Conservation (phyloP, 1,140 invertebrate species). For the Neodiprion fabricii region DNA sequence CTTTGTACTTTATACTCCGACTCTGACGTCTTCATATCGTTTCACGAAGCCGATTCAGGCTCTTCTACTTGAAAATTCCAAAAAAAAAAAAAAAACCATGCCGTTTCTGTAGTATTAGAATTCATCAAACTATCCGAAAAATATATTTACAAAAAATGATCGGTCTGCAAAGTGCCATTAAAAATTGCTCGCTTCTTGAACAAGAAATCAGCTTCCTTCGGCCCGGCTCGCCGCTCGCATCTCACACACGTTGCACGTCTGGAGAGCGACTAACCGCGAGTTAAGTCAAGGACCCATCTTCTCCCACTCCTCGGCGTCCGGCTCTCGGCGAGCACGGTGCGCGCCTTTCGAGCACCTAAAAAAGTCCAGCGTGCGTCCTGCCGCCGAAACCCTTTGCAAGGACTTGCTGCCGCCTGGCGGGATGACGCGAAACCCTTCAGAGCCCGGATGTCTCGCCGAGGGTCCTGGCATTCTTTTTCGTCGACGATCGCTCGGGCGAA, state of each 20-base stretch:
- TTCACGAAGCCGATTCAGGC: background rate
- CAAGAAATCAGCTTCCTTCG: background rate
- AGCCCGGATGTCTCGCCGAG: conserved; percentile 18
- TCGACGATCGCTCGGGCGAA: too few species aligned
- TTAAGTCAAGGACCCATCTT: background rate
- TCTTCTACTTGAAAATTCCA: background rate
- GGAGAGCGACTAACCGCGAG: background rate
- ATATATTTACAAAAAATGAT: too few species aligned
- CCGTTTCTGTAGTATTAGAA: too few species aligned
- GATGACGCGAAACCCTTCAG: conserved; percentile 28
- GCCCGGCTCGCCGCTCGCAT: background rate
- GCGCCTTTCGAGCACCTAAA: background rate
- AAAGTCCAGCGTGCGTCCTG: background rate
- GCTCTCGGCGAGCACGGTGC: background rate
- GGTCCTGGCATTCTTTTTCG: background rate
- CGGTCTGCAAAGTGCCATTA: too few species aligned
- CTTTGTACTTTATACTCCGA: conserved; percentile 9
- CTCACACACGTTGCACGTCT: conserved; percentile 7
- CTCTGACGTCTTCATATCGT: background rate
- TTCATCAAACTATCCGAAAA: too few species aligned
- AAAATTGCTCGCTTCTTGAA: background rate
- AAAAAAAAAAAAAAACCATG: background rate
- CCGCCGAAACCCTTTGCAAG: conserved; percentile 22
- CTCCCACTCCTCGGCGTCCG: background rate
- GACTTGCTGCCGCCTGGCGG: conserved; percentile 52